These are phyloP conservation scores for Oscheius sp. DNA, from an alignment of 2,888 invertebrate species.

Conservation along the genomic window DNA sequence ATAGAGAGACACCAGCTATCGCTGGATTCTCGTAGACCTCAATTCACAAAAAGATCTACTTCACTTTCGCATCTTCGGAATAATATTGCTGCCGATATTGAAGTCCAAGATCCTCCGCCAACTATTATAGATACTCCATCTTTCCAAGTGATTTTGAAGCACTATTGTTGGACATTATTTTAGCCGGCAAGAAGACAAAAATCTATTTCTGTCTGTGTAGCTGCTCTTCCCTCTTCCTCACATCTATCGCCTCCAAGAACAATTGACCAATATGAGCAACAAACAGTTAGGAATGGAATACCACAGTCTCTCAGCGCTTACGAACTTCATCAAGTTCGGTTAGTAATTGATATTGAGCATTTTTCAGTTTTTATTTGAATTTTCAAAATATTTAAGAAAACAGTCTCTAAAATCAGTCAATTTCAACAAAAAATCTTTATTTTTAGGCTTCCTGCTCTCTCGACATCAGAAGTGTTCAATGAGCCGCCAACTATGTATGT, in stretches of 20 bases:
- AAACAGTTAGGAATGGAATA: constrained; percentile 17
- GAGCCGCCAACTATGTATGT: constrained; percentile 30
- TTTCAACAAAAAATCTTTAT: neutral
- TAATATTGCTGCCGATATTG: neutral
- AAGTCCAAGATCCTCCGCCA: neutral
- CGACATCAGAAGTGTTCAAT: constrained; percentile 31
- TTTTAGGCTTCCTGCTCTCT: constrained; percentile 21
- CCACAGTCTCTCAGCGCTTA: constrained; percentile 24
- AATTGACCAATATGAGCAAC: constrained; percentile 21
- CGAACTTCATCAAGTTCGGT: constrained; percentile 23
- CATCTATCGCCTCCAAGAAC: constrained; percentile 12
- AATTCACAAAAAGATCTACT: constrained; percentile 17
- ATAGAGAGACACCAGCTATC: constrained; percentile 22
- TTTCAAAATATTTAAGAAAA: no score
- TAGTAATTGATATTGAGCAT: no score
- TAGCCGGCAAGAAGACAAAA: constrained; percentile 7
- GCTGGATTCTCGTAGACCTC: constrained; percentile 19
- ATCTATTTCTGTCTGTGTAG: constrained; percentile 23
- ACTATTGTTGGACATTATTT: neutral
- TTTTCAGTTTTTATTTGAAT: no score
- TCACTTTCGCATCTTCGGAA: constrained; percentile 5
- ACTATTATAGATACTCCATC: neutral
- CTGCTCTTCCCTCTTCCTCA: constrained; percentile 13
- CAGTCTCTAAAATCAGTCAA: neutral
- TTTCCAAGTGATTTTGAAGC: neutral